A percentile compares a stretch with the other conserved stretches of the same genome.
Evolutionary conservation across 1,140 invertebrate species (phyloP).

Genomic region (Trichoplusia ni): DNA sequence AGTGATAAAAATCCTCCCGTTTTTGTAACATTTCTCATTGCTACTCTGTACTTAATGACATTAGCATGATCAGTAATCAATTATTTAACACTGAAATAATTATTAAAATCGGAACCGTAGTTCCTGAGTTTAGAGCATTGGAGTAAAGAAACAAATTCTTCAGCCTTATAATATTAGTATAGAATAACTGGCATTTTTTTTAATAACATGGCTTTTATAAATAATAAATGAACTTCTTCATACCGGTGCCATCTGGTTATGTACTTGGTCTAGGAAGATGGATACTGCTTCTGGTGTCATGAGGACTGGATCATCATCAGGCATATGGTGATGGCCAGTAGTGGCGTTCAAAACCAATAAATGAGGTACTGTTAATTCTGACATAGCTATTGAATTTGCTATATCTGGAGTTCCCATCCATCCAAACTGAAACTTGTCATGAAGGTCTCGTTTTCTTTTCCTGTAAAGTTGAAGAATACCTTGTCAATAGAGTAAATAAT

Average conservation of each 20-base stretch:
- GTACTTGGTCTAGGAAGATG: conserved; percentile 89
- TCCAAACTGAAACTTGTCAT: conserved; percentile 94
- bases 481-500: too few species aligned
- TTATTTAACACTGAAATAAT: too few species aligned
- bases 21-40: too few species aligned
- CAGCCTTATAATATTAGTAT: too few species aligned
- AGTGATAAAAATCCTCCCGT: too few species aligned
- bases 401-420: conserved; percentile 93
- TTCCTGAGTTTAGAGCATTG: too few species aligned
- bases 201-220: neutral
- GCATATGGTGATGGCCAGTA: conserved; percentile 94
- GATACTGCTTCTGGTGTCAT: conserved; percentile 90
- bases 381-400: conserved; percentile 95
- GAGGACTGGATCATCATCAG: conserved; percentile 90
- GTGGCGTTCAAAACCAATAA: conserved; percentile 94
- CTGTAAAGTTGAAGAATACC: too few species aligned
- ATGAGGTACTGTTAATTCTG: conserved; percentile 90
- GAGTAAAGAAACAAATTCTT: too few species aligned
- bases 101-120: too few species aligned
- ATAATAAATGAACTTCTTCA: too few species aligned
- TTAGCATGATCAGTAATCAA: too few species aligned
- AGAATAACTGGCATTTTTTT: neutral
- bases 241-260: conserved; percentile 88
- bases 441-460: conserved; percentile 89
- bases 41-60: too few species aligned